phyloP scores from a whole-genome alignment of 2,888 invertebrate species.

The Parnassius apollo region DNA sequence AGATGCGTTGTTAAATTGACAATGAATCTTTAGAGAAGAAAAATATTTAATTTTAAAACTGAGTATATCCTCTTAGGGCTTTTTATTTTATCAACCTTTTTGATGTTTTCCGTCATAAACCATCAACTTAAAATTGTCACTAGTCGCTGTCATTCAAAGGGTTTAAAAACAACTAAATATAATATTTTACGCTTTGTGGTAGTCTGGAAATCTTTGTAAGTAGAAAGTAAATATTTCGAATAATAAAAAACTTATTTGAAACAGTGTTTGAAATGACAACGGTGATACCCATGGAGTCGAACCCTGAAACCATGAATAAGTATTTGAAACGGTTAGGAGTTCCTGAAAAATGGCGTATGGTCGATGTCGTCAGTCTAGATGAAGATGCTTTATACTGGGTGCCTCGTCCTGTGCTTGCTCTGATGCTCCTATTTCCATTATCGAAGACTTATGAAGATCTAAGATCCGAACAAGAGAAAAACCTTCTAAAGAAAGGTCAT shows the following conservation, averaged over 20 bases:
- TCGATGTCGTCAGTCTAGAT: constrained; percentile 96
- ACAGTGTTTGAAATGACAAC: constrained; percentile 44
- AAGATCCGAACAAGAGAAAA: constrained; percentile 83
- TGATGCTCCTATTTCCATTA: constrained; percentile 93
- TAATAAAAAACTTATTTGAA: not conserved
- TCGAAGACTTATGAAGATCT: constrained; percentile 87
- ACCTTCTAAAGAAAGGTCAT: constrained; percentile 78
- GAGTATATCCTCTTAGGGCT: too few species aligned
- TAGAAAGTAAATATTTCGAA: not conserved
- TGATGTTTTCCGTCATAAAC: constrained; percentile 4
- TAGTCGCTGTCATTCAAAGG: too few species aligned
- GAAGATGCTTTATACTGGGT: constrained; percentile 90
- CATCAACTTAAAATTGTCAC: not conserved
- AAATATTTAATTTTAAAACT: too few species aligned
- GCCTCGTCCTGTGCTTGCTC: constrained; percentile 91
- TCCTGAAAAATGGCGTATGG: constrained; percentile 88
- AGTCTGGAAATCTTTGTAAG: not conserved
- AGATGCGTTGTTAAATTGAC: too few species aligned
- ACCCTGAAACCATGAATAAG: constrained; percentile 83
- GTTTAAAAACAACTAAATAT: too few species aligned
- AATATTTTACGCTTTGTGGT: too few species aligned
- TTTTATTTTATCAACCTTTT: constrained; percentile 7
- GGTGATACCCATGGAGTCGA: constrained; percentile 76
- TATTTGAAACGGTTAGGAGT: constrained; percentile 91
- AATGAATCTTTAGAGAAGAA: too few species aligned